Base-by-base conservation (phyloP, 2,797 vertebrate genomes). In the Neosalanx taihuensis region DNA sequence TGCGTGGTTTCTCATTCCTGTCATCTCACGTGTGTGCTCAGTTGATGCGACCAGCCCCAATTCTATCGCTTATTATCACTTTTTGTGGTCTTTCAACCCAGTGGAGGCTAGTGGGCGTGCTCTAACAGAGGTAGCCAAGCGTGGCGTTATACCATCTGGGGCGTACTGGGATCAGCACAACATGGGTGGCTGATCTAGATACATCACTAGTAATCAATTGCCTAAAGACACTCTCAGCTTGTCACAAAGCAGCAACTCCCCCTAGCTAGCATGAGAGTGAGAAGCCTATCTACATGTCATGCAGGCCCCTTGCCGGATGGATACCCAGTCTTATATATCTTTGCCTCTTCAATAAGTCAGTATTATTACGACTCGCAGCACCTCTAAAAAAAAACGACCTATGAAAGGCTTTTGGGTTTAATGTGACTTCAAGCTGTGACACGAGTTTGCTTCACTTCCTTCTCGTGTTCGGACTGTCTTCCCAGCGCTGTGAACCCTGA, bases 161-260 rank as follows among this genome's bases (percentile, higher is more conserved):
- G 78, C 79, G 68, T 80, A 66, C 79, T 82, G 84, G 84, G 79
- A 83, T 90, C 82, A 80, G 82, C 83, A 68, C 82, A 83, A 85
- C 78, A 76, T 70, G 73, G 74, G 81, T 62, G 85, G 79, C 86
- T 88, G 87, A 88, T 90, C 86, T 76, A 86, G 89, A 89, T 84
- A 87, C 86, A 89, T 89, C 84, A 85, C 86, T 80, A 78, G 73
- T 84, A 81, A 84, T 89, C 89, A 87, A 74, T 74, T 46, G 78
- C 84, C 86, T 70, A 64, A 67, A 81, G 75, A 76, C 65, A 49
- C 83, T 35, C n/a, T 46, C 66, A 33, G 81, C 80, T 79, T 82
- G 85, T 88, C 82, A 79, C 64, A 80, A 69, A 72, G 81, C 85
- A 70, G 74, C 76, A 76, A 30, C 66, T 35, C 81, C 84, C 81